Evolutionary conservation across 1,140 invertebrate species (phyloP), one percentile per base, ranked within the genome.

Genomic region (Alviniconcha marisindica): DNA sequence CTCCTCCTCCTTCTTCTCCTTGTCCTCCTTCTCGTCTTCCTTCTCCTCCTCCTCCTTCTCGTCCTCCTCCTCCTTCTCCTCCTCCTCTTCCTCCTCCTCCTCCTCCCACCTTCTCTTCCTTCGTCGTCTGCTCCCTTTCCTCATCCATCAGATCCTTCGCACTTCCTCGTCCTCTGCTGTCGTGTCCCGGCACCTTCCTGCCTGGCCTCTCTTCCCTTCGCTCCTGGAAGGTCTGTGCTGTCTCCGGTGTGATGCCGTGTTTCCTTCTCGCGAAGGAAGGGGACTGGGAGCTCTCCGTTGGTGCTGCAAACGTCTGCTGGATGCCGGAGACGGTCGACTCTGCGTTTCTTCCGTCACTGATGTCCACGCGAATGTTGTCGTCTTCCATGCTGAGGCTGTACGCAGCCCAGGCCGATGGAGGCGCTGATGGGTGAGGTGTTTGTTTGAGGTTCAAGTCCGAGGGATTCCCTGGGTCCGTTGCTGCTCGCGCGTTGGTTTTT

Each of bases 331-430:
- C n/a, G n/a, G n/a, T n/a, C n/a, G n/a, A n/a, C n/a, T n/a, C n/a
- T n/a, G n/a, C n/a, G n/a, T n/a, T n/a, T n/a, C n/a, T n/a, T n/a
- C n/a, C n/a, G n/a, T n/a, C n/a, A n/a, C n/a, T 38, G 44, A 76
- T 76, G 24, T 76, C 42, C 24, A 76, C 73, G 4, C 73, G 73
- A 5, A 76, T 76, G 44, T 18, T 76, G 40, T 76, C 73, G 3
- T 51, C 73, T n/a, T 51, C 73, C 73, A 76, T 76, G 44, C 73
- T n/a, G 4, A 76, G 42, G 44, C 51, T 36, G 28, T 76, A 76
- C 40, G 33, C 24, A 5, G 71, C 71, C 4, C 5, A 10, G 15
- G 15, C 10, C 4, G 7, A 12, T 24, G 7, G 4, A 7, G 56
- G 3, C 15, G 63, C 1, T 12, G 12, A 28, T 12, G 63, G 5